A percentile compares a stretch with the other conserved stretches of the same genome.
Evolutionary conservation across 1,140 invertebrate genomes (phyloP).

Genomic region (Drosophila kikkawai): DNA sequence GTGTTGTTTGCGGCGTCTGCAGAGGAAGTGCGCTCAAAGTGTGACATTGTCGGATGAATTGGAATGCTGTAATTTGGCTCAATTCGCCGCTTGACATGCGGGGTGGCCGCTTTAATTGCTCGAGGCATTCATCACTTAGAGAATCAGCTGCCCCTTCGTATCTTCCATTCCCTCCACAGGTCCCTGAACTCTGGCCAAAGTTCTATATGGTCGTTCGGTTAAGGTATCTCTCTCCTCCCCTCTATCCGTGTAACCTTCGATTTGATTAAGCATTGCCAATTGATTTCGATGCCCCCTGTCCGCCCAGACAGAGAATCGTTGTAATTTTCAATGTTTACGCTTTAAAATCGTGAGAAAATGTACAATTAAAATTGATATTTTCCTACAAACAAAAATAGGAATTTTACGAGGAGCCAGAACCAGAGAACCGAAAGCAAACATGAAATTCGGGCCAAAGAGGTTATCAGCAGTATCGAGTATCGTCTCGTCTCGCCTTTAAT

Average conservation of each 20-base stretch:
- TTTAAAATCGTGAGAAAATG: slow-evolving; percentile 76
- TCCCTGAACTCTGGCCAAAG: slow-evolving; percentile 37
- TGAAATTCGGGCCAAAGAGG: slow-evolving; percentile 52
- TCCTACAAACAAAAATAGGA: slow-evolving; percentile 58
- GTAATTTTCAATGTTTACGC: slow-evolving; percentile 43
- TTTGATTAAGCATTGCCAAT: slow-evolving; percentile 36
- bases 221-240: neutral
- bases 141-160: slow-evolving; percentile 19
- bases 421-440: slow-evolving; percentile 52
- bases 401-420: slow-evolving; percentile 6
- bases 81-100: slow-evolving; percentile 78
- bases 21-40: slow-evolving; percentile 78
- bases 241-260: slow-evolving; percentile 42
- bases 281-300: slow-evolving; percentile 18
- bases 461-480: slow-evolving; percentile 59
- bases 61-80: slow-evolving; percentile 83
- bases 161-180: neutral
- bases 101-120: slow-evolving; percentile 77
- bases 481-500: slow-evolving; percentile 49
- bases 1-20: slow-evolving; percentile 20
- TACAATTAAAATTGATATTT: slow-evolving; percentile 78
- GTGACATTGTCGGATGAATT: slow-evolving; percentile 78
- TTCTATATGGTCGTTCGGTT: slow-evolving; percentile 11
- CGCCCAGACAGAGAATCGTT: slow-evolving; percentile 5
- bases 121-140: slow-evolving; percentile 52